phyloP scores from a whole-genome alignment of 2,113 vertebrate genomes.

The Urocolius indicus region DNA sequence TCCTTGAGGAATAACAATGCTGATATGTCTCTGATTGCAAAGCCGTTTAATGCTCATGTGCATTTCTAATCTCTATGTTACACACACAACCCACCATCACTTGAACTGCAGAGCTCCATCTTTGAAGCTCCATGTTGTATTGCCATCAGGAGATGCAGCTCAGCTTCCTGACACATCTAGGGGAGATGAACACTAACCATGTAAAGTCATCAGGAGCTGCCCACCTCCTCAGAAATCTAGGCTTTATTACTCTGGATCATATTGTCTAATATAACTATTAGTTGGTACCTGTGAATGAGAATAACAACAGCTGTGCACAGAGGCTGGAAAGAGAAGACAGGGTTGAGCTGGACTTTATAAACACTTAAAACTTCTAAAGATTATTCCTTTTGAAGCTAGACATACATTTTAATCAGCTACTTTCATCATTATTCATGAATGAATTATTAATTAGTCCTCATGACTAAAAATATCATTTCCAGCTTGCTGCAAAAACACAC shows the following conservation, averaged over 20 bases:
- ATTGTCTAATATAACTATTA: background rate
- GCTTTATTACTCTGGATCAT: background rate
- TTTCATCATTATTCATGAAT: constrained; percentile 89
- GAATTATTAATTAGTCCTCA: constrained; percentile 89
- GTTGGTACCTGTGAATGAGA: background rate
- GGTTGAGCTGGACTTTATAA: constrained; percentile 60
- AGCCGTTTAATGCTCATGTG: background rate
- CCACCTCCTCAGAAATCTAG: background rate
- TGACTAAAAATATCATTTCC: constrained; percentile 76
- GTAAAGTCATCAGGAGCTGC: background rate
- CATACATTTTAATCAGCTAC: constrained; percentile 90
- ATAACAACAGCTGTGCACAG: constrained; percentile 6
- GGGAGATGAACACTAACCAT: background rate
- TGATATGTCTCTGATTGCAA: background rate
- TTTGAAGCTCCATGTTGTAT: background rate
- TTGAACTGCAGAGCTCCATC: rapidly evolving
- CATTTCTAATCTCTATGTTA: background rate
- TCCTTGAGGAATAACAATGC: background rate
- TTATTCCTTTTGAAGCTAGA: constrained; percentile 84
- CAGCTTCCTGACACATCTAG: background rate
- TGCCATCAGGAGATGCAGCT: background rate
- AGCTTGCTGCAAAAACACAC: constrained; percentile 75
- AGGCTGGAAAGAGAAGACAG: background rate
- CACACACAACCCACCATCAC: background rate
- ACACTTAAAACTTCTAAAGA: constrained; percentile 71